phyloP scores from a whole-genome alignment of 1,140 invertebrate genomes.

The Danaus plexippus region DNA sequence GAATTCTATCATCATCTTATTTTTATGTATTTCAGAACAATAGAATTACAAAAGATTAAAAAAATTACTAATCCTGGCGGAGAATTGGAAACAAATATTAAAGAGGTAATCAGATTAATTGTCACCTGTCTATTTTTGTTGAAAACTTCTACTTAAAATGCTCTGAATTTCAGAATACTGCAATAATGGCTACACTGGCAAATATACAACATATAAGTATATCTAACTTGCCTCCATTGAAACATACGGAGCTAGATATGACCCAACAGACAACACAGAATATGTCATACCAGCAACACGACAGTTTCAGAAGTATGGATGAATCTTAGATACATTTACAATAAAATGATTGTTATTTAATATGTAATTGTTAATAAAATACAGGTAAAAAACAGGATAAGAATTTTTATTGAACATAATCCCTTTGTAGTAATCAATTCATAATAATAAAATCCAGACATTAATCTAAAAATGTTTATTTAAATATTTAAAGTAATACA shows the following conservation, averaged over 20 bases:
- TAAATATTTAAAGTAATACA: slow-evolving; percentile 27
- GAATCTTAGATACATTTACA: slow-evolving; percentile 19
- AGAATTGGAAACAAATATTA: slow-evolving; percentile 44
- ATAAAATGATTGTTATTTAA: neutral
- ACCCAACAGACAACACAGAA: slow-evolving; percentile 24
- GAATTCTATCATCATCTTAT: too few relatives aligned
- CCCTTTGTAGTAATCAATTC: too few relatives aligned
- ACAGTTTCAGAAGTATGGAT: slow-evolving; percentile 35
- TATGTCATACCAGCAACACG: slow-evolving; percentile 30
- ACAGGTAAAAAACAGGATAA: too few relatives aligned
- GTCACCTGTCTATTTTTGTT: slow-evolving; percentile 11
- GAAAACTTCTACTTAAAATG: neutral
- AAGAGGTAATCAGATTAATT: slow-evolving; percentile 29
- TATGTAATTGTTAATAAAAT: too few relatives aligned
- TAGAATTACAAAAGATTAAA: slow-evolving; percentile 48
- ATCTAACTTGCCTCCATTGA: slow-evolving; percentile 31
- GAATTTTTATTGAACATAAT: too few relatives aligned
- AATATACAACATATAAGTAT: slow-evolving; percentile 38
- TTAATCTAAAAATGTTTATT: slow-evolving; percentile 20
- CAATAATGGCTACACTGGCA: slow-evolving; percentile 31
- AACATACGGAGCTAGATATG: slow-evolving; percentile 12
- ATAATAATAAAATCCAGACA: slow-evolving; percentile 11
- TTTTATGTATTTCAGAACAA: slow-evolving; percentile 31
- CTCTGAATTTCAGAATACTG: slow-evolving; percentile 41
- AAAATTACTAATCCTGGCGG: slow-evolving; percentile 36